These are phyloP conservation scores for Leptestheria dahalacensis DNA, from an alignment of 1,140 invertebrate genomes.

Conservation along the genomic window DNA sequence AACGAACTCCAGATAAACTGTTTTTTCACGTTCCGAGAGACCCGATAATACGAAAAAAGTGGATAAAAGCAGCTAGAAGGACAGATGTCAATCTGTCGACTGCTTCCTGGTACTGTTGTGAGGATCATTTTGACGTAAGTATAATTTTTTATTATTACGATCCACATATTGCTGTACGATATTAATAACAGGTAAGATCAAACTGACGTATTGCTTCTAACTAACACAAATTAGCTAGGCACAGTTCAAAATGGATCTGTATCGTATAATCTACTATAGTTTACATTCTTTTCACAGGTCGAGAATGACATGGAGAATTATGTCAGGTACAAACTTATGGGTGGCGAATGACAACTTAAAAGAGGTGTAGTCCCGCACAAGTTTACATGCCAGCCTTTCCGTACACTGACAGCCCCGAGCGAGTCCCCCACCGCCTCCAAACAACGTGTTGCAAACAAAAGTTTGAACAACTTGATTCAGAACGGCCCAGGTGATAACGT, in stretches of 20 bases:
- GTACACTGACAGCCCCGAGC: background rate
- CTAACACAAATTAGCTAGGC: background rate
- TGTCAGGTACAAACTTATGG: background rate
- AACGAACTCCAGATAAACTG: background rate
- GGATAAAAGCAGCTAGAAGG: background rate
- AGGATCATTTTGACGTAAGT: slow-evolving; percentile 2
- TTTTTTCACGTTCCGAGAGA: slow-evolving; percentile 1
- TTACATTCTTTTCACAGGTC: background rate
- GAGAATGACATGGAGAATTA: background rate
- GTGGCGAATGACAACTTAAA: background rate
- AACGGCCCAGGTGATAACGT: too few species aligned
- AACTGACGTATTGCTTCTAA: background rate
- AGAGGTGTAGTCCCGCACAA: background rate
- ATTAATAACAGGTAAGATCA: background rate
- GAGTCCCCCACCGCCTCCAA: background rate
- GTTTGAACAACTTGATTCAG: too few species aligned
- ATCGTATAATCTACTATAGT: background rate
- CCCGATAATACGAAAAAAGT: background rate
- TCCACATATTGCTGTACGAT: background rate
- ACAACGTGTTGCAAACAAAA: background rate
- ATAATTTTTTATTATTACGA: background rate
- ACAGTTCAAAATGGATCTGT: background rate
- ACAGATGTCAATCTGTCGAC: background rate
- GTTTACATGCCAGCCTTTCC: background rate
- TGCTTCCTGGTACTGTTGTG: background rate